phyloP scores from a whole-genome alignment of 2,888 invertebrate species.

The Netelia melanura region DNA sequence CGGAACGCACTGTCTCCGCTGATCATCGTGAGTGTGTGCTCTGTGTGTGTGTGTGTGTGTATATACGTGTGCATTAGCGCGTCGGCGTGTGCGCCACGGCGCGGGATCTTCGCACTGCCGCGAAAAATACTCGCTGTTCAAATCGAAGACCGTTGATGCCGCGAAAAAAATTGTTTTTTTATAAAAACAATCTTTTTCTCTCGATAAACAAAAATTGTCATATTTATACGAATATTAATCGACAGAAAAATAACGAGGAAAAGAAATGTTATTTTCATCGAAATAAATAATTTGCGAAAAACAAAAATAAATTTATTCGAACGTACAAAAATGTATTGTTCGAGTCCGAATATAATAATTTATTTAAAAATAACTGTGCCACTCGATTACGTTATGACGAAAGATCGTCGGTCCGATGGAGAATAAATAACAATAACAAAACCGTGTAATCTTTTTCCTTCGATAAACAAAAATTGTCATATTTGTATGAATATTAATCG shows the following conservation, averaged over 20 bases:
- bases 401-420: slow-evolving; percentile 34
- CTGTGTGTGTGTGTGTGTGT: slow-evolving; percentile 5
- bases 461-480: background rate
- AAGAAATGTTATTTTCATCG: background rate
- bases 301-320: background rate
- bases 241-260: background rate
- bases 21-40: slow-evolving; percentile 28
- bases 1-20: slow-evolving; percentile 35
- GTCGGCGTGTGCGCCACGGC: too few relatives aligned
- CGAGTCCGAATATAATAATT: too few relatives aligned
- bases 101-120: slow-evolving; percentile 4
- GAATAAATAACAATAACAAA: slow-evolving; percentile 40
- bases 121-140: background rate
- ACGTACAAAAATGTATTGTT: too few relatives aligned
- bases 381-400: slow-evolving; percentile 16
- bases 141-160: background rate
- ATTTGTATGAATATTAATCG: background rate
- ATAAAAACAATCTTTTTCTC: background rate
- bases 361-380: background rate
- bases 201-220: background rate
- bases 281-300: background rate
- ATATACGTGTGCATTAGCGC: background rate
- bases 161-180: background rate
- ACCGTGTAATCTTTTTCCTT: background rate
- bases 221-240: background rate